A percentile compares a stretch with the other conserved stretches of the same genome.
phyloP scores from a whole-genome alignment of 2,797 vertebrate species.

The Hippopotamyrus pictus region DNA sequence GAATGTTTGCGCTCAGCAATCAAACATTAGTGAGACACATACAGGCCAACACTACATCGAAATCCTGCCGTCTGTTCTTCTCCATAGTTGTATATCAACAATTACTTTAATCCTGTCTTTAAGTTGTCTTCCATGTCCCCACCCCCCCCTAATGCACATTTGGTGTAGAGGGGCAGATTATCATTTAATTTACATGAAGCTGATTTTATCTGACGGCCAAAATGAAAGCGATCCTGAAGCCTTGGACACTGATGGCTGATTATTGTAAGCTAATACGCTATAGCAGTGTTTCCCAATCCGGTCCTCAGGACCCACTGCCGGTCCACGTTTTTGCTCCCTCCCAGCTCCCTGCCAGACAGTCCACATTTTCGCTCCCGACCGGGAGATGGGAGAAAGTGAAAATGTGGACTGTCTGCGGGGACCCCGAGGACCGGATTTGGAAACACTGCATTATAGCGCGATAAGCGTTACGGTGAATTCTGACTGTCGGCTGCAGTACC shows the following conservation, averaged over 20 bases:
- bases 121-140: neutral
- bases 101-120: neutral
- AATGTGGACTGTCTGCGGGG: neutral
- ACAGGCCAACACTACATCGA: neutral
- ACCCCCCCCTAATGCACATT: neutral
- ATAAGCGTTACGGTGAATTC: neutral
- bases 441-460: neutral
- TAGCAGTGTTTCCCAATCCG: neutral
- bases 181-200: neutral
- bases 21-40: neutral
- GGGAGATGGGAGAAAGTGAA: neutral
- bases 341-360: neutral
- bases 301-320: neutral
- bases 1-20: neutral
- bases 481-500: constrained; percentile 43
- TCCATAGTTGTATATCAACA: neutral
- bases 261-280: neutral
- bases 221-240: neutral
- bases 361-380: neutral
- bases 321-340: neutral
- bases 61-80: neutral
- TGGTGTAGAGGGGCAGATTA: neutral
- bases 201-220: neutral
- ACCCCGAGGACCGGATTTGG: neutral
- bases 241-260: neutral